Conservation (phyloP, 2,113 vertebrate species). For the Crotalus tigris region DNA sequence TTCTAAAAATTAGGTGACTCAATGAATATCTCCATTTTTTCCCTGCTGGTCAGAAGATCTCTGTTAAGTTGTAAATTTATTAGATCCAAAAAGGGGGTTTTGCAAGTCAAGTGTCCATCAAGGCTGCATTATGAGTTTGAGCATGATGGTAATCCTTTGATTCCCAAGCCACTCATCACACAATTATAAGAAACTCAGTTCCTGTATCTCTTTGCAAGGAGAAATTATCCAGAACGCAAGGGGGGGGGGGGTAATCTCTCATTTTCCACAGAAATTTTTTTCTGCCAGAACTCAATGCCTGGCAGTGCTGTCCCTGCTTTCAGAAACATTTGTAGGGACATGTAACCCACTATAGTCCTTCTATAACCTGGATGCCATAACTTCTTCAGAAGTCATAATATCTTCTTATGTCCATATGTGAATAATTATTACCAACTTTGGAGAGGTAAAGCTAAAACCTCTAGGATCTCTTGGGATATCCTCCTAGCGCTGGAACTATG, state of each 20-base stretch:
- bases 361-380: background rate
- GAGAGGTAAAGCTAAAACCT: background rate
- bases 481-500: background rate
- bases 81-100: background rate
- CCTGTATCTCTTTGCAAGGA: background rate
- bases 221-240: background rate
- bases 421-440: background rate
- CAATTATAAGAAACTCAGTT: background rate
- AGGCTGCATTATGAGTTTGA: background rate
- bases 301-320: too few relatives aligned
- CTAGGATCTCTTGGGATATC: background rate
- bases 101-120: background rate
- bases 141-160: background rate
- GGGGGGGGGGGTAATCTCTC: background rate
- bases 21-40: background rate
- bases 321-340: background rate
- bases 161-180: background rate
- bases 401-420: background rate
- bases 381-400: background rate
- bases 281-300: too few relatives aligned
- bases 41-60: background rate
- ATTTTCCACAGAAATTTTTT: background rate
- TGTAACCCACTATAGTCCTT: background rate
- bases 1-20: background rate
- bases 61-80: background rate